Percentiles rank a stretch among this genome's conserved stretches.
phyloP scores from a whole-genome alignment of 2,113 vertebrate species.

The Cephalopterus ornatus region DNA sequence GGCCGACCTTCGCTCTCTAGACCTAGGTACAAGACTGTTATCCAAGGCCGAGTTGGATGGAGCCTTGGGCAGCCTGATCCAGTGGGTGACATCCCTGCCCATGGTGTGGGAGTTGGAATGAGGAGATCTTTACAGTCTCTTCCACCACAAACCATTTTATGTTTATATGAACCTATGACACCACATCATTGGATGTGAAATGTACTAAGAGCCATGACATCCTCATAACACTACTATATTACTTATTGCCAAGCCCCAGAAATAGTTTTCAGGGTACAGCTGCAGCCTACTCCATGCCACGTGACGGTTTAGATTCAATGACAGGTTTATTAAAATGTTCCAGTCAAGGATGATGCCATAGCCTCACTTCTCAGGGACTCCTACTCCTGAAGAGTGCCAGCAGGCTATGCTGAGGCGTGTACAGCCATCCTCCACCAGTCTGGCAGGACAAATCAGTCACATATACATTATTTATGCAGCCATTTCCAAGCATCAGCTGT shows the following conservation, averaged over 20 bases:
- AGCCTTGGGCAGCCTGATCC: background rate
- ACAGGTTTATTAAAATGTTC: background rate
- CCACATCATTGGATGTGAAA: background rate
- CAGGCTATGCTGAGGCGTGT: background rate
- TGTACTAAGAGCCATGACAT: background rate
- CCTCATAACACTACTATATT: background rate
- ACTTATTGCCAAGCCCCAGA: background rate
- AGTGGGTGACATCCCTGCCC: fast-evolving
- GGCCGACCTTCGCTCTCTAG: background rate
- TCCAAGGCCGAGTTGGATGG: background rate
- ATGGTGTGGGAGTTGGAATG: background rate
- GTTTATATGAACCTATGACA: background rate
- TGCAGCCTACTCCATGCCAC: fast-evolving
- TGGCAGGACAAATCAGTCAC: background rate
- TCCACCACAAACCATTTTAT: background rate
- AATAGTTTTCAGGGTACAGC: background rate
- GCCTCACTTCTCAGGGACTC: background rate
- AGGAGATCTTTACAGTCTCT: background rate
- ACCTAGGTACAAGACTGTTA: background rate
- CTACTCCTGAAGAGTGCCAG: background rate
- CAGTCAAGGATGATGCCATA: background rate
- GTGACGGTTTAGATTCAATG: background rate
- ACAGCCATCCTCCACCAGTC: background rate
- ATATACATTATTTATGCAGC: background rate
- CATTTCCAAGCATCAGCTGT: background rate